These are phyloP conservation scores for Psettodes erumei DNA, from an alignment of 2,113 vertebrate genomes.

Conservation along the genomic window DNA sequence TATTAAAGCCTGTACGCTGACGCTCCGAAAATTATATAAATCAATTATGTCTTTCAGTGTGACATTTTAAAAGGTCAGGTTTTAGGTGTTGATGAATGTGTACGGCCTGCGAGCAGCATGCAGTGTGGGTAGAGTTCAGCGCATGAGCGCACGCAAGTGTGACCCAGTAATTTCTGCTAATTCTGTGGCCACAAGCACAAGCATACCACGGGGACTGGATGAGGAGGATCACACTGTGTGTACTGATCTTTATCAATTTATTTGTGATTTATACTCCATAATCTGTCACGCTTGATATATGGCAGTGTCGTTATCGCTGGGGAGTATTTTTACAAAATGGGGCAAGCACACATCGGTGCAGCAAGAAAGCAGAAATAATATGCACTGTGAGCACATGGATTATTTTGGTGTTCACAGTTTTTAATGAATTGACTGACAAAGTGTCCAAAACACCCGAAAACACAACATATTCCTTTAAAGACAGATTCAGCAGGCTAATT, in stretches of 20 bases:
- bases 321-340: neutral
- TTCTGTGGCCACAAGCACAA: neutral
- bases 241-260: conserved; percentile 11
- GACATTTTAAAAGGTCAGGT: conserved; percentile 73
- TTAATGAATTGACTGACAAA: neutral
- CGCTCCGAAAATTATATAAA: conserved; percentile 35
- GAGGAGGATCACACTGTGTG: neutral
- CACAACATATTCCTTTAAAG: neutral
- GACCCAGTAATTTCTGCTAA: conserved; percentile 12
- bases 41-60: conserved; percentile 42
- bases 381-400: neutral
- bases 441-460: neutral
- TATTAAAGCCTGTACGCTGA: neutral
- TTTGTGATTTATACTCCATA: neutral
- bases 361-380: too few species aligned
- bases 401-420: neutral
- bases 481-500: neutral
- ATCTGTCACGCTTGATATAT: neutral
- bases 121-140: conserved; percentile 13
- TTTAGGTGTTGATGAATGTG: conserved; percentile 57
- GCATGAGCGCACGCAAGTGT: neutral
- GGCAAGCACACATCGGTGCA: too few species aligned
- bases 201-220: neutral
- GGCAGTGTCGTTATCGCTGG: neutral
- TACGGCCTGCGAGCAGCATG: conserved; percentile 37